Evolutionary conservation across 2,888 invertebrate species (phyloP), one percentile per base, ranked within the genome.

Genomic region (Tetheella fluctuosa): DNA sequence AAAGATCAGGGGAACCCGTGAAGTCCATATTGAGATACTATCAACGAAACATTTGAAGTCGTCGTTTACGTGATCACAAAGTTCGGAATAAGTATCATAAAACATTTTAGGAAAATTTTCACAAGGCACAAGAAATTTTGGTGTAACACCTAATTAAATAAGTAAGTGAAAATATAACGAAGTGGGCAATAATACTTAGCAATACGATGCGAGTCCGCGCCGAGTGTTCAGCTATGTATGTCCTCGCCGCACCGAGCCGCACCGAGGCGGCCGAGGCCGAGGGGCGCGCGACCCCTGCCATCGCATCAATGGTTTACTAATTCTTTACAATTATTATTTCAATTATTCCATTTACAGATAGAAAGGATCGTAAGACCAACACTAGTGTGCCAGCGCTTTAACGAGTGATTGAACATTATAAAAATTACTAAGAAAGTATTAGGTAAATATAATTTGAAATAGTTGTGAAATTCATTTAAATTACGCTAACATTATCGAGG

Each of bases 401-500:
- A 93, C 93, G 88, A 93, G 93, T 93, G 93, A 89, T 86, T 83
- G 85, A 90, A 90, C 85, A 85, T 83, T 90, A 90, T 89, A 90
- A 90, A 89, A 90, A 84, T 86, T 84, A 91, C 89, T 91, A 91
- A 90, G 91, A 91, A 91, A 89, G 86, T 89, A 81, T 84, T 81
- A 90, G 88, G 90, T 93, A 91, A 93, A 92, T 93, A 93, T 93
- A 91, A 92, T 93, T 92, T 92, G 90, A 91, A 90, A 91, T 91
- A 92, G 86, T 89, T 79, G 84, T 90, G 91, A 90, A 83, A 81
- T 90, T 91, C 88, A 83, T 89, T 91, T 89, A 86, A 88, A 88
- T 89, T 88, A 91, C 82, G 83, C 89, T 91, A 91, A 91, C 84
- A 88, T 89, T 89, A 90, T 87, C 85, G 89, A 88, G 86, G 89